Evolutionary conservation across 2,797 vertebrate species (phyloP), one percentile per base, ranked within the genome.

Genomic region (Trachops cirrhosus): DNA sequence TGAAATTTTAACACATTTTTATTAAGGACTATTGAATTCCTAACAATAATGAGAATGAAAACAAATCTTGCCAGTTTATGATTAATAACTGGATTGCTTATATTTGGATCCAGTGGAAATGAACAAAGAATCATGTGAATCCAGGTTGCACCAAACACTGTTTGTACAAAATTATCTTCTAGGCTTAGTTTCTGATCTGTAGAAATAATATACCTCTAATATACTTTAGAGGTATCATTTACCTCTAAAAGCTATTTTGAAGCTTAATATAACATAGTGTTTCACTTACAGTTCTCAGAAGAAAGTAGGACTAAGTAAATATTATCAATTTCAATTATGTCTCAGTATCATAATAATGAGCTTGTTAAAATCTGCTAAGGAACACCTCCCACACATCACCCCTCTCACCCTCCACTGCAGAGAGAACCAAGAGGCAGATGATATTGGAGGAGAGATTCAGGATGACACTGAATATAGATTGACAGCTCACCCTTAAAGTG

Each of bases 241-340:
- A 67, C 4, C 54, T 90, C 39, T 79, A 46, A 85, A 48, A 52
- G 41, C 8, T 87, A 41, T 68, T 75, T 88, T 82, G 24, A 90
- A 24, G 8, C 8, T 91, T 91, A 83, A 93, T 86, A 68, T 94
- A 88, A 50, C 44, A 84, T 41, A 77, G 91, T 78, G 8, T 92
- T 94, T 93, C 87, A 82, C n/a, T 91, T 59, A 85, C 11, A 46
- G 9, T 82, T 91, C 68, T 95, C 50, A 85, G 77, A 68, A 91
- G 74, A 80, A 92, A 89, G 9, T 50, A 92, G 16, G n/a, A 74
- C 48, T 46, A 67, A 93, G 62, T 88, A 92, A 93, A 90, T 86
- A 92, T 85, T 89, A 92, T 86, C 57, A 54, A 14, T 95, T 59
- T 93, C 78, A 91, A 91, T 94, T 84, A 79, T 68, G 62, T 67